phyloP scores from a whole-genome alignment of 2,113 vertebrate genomes.

The Engraulis encrasicolus region DNA sequence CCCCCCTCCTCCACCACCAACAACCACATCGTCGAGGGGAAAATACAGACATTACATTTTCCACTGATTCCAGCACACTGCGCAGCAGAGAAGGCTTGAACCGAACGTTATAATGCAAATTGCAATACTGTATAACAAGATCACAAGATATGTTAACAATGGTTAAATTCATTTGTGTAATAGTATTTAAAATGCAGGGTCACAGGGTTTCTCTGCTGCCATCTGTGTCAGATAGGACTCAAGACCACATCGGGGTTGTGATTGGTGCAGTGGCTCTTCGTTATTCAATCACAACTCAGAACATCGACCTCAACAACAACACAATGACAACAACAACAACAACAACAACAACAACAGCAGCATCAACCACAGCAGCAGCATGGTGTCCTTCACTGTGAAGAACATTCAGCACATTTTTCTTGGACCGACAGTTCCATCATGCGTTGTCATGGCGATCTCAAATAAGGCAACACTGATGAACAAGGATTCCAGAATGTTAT shows the following conservation, averaged over 20 bases:
- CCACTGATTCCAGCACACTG: neutral
- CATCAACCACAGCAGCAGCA: neutral
- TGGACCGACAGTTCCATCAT: neutral
- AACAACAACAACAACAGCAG: neutral
- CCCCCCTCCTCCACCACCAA: constrained; percentile 33
- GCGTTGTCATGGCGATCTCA: neutral
- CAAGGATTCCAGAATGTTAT: neutral
- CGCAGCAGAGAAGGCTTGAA: neutral
- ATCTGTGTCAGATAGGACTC: too few relatives aligned
- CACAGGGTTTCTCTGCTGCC: neutral
- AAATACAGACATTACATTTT: neutral
- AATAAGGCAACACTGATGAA: too few relatives aligned
- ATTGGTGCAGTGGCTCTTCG: too few relatives aligned
- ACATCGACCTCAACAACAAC: too few relatives aligned
- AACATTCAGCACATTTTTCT: neutral
- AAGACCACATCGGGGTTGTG: too few relatives aligned
- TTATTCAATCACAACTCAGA: neutral
- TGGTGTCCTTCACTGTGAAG: neutral
- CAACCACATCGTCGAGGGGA: too few relatives aligned
- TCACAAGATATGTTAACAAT: too few relatives aligned
- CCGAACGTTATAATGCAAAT: neutral
- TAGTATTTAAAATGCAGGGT: neutral
- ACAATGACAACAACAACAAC: too few relatives aligned
- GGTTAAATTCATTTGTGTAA: neutral
- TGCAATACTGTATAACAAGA: too few relatives aligned